A percentile compares a stretch with the other conserved stretches of the same genome.
These are phyloP conservation scores for Oreochromis spilurus DNA, from an alignment of 2,113 vertebrate genomes.

Conservation along the genomic window DNA sequence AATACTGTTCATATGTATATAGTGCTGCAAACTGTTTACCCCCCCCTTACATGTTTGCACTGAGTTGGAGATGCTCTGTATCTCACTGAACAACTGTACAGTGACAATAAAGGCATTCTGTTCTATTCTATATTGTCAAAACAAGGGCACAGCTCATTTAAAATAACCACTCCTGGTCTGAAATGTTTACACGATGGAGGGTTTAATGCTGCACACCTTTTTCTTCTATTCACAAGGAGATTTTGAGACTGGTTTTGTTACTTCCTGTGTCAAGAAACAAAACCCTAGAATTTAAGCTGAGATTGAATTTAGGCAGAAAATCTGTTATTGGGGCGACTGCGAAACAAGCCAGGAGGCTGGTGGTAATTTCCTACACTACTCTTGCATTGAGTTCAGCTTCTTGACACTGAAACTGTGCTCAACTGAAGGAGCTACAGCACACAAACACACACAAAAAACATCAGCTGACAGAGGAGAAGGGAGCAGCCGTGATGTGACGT, in stretches of 20 bases:
- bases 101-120: not conserved
- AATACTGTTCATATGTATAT: not conserved
- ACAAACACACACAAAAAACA: not conserved
- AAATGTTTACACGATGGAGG: not conserved
- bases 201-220: not conserved
- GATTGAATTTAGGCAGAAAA: not conserved
- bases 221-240: not conserved
- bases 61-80: not conserved
- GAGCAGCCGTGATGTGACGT: conserved; percentile 34
- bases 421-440: not conserved
- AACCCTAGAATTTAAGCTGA: not conserved
- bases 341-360: not conserved
- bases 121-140: not conserved
- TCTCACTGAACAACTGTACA: fast-evolving
- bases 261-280: not conserved
- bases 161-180: not conserved
- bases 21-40: not conserved
- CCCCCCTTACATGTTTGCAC: too few species aligned
- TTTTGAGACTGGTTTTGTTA: not conserved
- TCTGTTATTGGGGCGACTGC: not conserved
- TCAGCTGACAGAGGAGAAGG: conserved; percentile 28
- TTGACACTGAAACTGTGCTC: not conserved
- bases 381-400: not conserved
- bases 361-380: not conserved
- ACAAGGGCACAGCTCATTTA: not conserved